These are phyloP conservation scores for Notarius lentiginosus DNA, from an alignment of 2,113 vertebrate genomes.

Conservation along the genomic window DNA sequence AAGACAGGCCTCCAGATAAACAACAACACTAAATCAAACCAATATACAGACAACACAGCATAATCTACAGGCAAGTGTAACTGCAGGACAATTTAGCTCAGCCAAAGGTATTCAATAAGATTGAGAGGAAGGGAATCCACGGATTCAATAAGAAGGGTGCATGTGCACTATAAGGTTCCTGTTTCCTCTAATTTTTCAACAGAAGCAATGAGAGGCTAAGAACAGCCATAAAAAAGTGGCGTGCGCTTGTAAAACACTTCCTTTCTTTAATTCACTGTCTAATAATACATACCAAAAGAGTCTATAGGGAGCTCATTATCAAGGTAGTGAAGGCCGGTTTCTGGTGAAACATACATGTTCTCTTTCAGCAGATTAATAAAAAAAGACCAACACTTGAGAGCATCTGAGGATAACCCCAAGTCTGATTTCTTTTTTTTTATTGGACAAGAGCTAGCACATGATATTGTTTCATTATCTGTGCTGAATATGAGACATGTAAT, in stretches of 20 bases:
- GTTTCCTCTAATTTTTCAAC: slow-evolving; percentile 47
- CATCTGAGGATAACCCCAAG: slow-evolving; percentile 48
- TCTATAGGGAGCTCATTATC: slow-evolving; percentile 44
- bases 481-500: neutral
- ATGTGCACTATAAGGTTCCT: neutral
- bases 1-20: slow-evolving; percentile 5
- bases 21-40: slow-evolving; percentile 20
- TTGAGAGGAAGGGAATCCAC: slow-evolving; percentile 10
- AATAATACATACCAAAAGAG: slow-evolving; percentile 50
- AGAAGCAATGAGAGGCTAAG: slow-evolving; percentile 43
- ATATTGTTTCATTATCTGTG: slow-evolving; percentile 53
- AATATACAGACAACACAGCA: slow-evolving; percentile 9
- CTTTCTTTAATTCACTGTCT: slow-evolving; percentile 57
- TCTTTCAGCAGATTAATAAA: slow-evolving; percentile 55
- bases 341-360: slow-evolving; percentile 45
- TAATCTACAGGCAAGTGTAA: neutral
- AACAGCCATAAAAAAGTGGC: slow-evolving; percentile 37
- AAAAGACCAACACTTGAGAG: slow-evolving; percentile 50
- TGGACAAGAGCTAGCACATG: slow-evolving; percentile 47
- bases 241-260: slow-evolving; percentile 47
- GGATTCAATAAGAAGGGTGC: neutral
- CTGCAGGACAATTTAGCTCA: slow-evolving; percentile 7
- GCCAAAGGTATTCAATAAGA: slow-evolving; percentile 22
- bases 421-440: neutral
- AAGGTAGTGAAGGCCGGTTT: slow-evolving; percentile 35